A percentile compares a stretch with the other conserved stretches of the same genome.
These are phyloP conservation scores for Stegana nigrithorax DNA, from an alignment of 2,888 invertebrate genomes.

Conservation along the genomic window DNA sequence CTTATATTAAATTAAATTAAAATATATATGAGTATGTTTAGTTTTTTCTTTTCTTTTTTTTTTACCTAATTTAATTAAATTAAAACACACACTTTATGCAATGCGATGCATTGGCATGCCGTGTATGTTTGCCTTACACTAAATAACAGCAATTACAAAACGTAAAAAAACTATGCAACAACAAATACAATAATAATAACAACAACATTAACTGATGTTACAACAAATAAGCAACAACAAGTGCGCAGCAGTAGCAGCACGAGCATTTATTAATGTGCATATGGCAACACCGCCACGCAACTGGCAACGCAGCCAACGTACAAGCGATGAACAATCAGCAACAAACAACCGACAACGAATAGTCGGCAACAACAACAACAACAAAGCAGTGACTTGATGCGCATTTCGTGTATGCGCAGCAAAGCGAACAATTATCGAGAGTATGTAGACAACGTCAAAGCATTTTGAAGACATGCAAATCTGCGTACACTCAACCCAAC, in stretches of 20 bases:
- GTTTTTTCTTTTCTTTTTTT: too few species aligned
- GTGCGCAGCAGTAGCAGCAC: not conserved
- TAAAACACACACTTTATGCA: not conserved
- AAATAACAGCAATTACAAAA: slow-evolving; percentile 58
- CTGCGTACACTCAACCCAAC: not conserved
- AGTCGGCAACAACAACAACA: too few species aligned
- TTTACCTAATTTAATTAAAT: slow-evolving; percentile 1
- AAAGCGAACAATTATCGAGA: slow-evolving; percentile 2
- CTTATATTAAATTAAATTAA: not conserved
- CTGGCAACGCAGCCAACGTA: slow-evolving; percentile 16
- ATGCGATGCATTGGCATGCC: not conserved
- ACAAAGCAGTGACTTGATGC: too few species aligned
- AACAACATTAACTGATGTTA: slow-evolving; percentile 1
- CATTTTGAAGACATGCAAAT: slow-evolving; percentile 14
- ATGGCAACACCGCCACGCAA: slow-evolving; percentile 38
- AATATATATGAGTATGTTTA: not conserved
- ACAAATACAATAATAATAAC: slow-evolving; percentile 1
- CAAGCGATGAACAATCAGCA: too few species aligned
- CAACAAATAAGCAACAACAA: not conserved
- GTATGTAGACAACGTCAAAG: too few species aligned
- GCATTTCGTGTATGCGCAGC: not conserved
- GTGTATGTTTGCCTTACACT: slow-evolving; percentile 29
- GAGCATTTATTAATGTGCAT: not conserved
- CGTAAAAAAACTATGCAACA: slow-evolving; percentile 34
- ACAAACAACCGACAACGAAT: too few species aligned